Percentiles rank a stretch among this genome's conserved stretches.
These are phyloP conservation scores for Piezodorus guildinii DNA, from an alignment of 1,140 invertebrate species.

Conservation along the genomic window DNA sequence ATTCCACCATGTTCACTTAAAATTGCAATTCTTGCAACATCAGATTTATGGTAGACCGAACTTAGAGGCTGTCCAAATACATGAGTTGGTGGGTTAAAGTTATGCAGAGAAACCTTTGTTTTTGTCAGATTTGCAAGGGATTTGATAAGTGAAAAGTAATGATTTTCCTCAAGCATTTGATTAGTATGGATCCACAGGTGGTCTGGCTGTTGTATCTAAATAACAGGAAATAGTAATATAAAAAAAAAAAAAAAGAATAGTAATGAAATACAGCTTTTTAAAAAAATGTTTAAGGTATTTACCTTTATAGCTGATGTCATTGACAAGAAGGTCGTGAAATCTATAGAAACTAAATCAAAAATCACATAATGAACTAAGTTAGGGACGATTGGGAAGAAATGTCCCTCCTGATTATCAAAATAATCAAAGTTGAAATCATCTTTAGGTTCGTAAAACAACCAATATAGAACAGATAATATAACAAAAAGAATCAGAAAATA, in stretches of 20 bases:
- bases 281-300: background rate
- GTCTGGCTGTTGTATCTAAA: conserved; percentile 29
- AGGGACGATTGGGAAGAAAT: conserved; percentile 19
- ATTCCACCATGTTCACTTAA: conserved; percentile 35
- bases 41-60: conserved; percentile 34
- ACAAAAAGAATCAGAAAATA: background rate
- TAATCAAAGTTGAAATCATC: conserved; percentile 13
- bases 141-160: conserved; percentile 29
- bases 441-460: background rate
- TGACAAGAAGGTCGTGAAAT: conserved; percentile 30
- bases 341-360: conserved; percentile 27
- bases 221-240: too few species aligned
- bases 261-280: background rate
- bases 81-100: conserved; percentile 27
- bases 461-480: background rate
- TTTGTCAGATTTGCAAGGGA: conserved; percentile 16
- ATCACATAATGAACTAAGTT: conserved; percentile 32
- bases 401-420: conserved; percentile 15
- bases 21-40: conserved; percentile 33
- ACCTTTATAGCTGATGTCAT: conserved; percentile 30
- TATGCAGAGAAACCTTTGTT: conserved; percentile 23
- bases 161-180: conserved; percentile 24
- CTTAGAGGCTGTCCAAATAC: conserved; percentile 32
- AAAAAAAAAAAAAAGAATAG: background rate
- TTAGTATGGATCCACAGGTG: conserved; percentile 29